Percentiles rank a stretch among this genome's conserved stretches.
phyloP scores from a whole-genome alignment of 2,113 vertebrate genomes.

The Grus americana region DNA sequence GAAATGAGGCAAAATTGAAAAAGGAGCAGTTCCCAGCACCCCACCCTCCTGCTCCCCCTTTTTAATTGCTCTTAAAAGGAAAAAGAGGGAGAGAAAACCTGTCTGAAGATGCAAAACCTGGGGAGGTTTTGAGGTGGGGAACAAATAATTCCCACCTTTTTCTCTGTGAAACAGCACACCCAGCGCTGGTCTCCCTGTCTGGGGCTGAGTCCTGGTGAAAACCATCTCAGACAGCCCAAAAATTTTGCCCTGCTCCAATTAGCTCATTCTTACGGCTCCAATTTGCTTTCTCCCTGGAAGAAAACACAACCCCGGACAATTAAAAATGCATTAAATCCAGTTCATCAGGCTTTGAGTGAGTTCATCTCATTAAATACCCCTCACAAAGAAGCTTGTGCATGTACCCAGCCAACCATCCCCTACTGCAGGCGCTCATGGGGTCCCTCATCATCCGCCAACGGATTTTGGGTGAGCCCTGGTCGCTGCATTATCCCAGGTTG shows the following conservation, averaged over 20 bases:
- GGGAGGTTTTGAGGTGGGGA: background rate
- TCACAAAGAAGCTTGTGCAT: background rate
- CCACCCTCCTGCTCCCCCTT: background rate
- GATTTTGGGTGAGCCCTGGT: background rate
- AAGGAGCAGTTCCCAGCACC: background rate
- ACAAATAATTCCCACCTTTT: background rate
- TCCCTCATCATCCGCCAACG: background rate
- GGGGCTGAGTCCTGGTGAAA: background rate
- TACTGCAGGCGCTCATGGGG: accelerated
- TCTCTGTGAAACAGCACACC: background rate
- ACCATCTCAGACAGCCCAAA: background rate
- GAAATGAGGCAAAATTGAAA: background rate
- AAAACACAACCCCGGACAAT: background rate
- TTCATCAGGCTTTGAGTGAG: background rate
- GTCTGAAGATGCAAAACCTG: background rate
- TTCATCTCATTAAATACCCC: background rate
- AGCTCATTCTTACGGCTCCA: background rate
- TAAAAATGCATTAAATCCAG: background rate
- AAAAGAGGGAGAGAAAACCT: background rate
- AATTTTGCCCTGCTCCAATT: background rate
- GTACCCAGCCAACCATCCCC: background rate
- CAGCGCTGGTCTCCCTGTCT: background rate
- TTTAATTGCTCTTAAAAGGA: background rate
- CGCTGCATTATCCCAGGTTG: accelerated
- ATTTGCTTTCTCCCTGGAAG: background rate